Conservation (phyloP, 2,888 invertebrate species). For the Drosophila borealis region DNA sequence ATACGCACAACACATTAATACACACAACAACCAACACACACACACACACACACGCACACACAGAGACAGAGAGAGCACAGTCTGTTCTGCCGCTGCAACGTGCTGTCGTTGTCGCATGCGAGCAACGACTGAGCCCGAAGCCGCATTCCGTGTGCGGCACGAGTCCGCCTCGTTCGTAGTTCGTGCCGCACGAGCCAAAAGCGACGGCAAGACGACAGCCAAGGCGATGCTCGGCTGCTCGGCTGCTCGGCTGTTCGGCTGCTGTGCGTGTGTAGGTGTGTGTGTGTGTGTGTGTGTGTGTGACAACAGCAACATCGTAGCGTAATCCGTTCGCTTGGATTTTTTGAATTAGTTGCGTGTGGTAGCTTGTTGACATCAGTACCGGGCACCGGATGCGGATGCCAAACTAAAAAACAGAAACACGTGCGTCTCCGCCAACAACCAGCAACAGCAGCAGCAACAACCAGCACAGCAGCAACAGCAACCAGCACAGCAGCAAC, state of each 20-base stretch:
- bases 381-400: constrained; percentile 82
- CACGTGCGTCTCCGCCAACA: constrained; percentile 54
- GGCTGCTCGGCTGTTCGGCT: constrained; percentile 17
- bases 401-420: constrained; percentile 36
- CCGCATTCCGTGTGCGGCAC: not conserved
- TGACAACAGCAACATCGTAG: constrained; percentile 44
- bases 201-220: not conserved
- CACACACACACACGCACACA: not conserved
- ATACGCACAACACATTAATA: constrained; percentile 66
- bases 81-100: constrained; percentile 46
- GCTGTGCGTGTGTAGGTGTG: not conserved
- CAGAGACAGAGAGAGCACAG: not conserved
- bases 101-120: constrained; percentile 49
- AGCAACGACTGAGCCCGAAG: constrained; percentile 55
- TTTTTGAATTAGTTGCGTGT: constrained; percentile 83
- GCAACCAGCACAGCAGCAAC: constrained; percentile 5
- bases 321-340: constrained; percentile 82
- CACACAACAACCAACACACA: constrained; percentile 11
- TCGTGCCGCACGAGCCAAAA: not conserved
- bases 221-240: constrained; percentile 10
- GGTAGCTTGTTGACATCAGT: constrained; percentile 82
- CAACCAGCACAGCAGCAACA: constrained; percentile 9
- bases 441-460: constrained; percentile 10
- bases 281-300: not conserved
- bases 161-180: not conserved